Evolutionary conservation across 2,888 invertebrate species (phyloP).

Genomic region (Lepidocyrtoides sp.): DNA sequence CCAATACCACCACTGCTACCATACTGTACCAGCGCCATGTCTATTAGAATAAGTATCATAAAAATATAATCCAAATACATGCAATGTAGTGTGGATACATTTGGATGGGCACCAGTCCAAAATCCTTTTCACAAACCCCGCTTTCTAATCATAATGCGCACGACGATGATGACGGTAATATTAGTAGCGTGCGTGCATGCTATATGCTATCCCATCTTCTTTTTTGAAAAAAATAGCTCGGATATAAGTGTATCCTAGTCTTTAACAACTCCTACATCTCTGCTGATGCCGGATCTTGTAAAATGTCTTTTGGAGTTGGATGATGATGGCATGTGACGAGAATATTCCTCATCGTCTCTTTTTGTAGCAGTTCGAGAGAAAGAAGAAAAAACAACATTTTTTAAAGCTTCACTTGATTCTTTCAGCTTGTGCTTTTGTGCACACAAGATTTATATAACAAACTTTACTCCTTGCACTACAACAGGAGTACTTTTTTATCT

Average conservation of each 20-base stretch:
- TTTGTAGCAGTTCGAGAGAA: neutral
- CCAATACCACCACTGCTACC: too few relatives aligned
- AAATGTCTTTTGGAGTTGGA: slow-evolving; percentile 61
- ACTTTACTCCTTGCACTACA: neutral
- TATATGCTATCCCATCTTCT: slow-evolving; percentile 15
- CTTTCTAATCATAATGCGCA: slow-evolving; percentile 13
- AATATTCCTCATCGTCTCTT: slow-evolving; percentile 55
- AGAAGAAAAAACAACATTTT: neutral
- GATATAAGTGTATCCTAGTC: neutral
- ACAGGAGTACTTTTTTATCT: neutral
- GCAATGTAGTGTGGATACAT: neutral
- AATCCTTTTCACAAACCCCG: slow-evolving; percentile 41
- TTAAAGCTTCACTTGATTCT: slow-evolving; percentile 19
- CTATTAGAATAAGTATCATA: neutral
- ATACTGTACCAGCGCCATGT: too few relatives aligned
- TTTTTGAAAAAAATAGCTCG: neutral
- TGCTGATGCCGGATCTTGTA: slow-evolving; percentile 66
- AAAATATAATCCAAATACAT: neutral
- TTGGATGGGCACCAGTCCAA: slow-evolving; percentile 56
- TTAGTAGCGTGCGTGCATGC: neutral
- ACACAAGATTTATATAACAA: slow-evolving; percentile 46
- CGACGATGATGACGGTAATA: neutral
- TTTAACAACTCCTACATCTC: slow-evolving; percentile 48
- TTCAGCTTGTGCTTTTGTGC: neutral
- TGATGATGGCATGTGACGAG: slow-evolving; percentile 75